These are phyloP conservation scores for Syndactyla subalaris DNA, from an alignment of 2,797 vertebrate genomes.

Conservation along the genomic window DNA sequence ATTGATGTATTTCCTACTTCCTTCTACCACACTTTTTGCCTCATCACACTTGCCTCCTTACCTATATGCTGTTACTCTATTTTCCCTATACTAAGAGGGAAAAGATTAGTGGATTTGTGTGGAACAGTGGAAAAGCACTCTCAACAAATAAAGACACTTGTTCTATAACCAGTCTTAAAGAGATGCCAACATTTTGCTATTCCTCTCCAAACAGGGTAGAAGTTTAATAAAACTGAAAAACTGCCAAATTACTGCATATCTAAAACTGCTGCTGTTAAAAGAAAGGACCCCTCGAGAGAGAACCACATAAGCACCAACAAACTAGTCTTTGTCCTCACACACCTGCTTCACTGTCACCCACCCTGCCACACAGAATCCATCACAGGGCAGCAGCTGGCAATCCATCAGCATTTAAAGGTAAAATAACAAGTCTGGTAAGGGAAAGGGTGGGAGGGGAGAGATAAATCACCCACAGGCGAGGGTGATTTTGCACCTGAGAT, in stretches of 20 bases:
- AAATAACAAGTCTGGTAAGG: conserved; percentile 1
- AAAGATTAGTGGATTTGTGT: background rate
- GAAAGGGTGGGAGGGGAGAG: background rate
- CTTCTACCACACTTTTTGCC: background rate
- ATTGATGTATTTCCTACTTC: background rate
- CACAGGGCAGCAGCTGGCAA: background rate
- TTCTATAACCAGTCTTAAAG: background rate
- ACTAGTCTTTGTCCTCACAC: background rate
- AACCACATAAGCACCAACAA: background rate
- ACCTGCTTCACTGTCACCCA: conserved; percentile 14
- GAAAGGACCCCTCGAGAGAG: background rate
- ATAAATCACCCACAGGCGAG: conserved; percentile 2
- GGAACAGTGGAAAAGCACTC: background rate
- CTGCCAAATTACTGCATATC: background rate
- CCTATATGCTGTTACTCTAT: background rate
- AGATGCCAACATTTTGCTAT: background rate
- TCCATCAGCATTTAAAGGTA: conserved; percentile 31
- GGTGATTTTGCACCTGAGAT: conserved; percentile 6
- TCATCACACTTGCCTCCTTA: background rate
- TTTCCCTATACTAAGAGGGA: background rate
- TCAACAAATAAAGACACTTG: background rate
- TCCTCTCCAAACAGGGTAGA: background rate
- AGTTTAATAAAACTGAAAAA: background rate
- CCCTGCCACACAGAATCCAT: background rate
- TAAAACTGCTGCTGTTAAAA: background rate